These are phyloP conservation scores for Lordiphosa andalusiaca DNA, from an alignment of 2,888 invertebrate genomes.

Conservation along the genomic window DNA sequence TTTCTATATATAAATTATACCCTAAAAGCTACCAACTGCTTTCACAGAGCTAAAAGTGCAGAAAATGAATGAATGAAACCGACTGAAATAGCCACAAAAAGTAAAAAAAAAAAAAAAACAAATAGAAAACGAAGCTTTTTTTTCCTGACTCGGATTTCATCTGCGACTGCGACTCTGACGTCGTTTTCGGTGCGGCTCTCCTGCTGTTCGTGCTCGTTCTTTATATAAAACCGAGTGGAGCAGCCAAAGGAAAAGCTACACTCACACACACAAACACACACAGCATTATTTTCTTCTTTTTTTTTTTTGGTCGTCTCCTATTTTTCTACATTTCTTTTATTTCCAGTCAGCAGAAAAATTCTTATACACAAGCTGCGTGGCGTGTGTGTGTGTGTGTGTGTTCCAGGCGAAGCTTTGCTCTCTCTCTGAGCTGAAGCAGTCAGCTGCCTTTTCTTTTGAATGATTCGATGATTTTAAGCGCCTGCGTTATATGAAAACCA, in stretches of 20 bases:
- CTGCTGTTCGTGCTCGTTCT: conserved; percentile 40
- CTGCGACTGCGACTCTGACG: conserved; percentile 29
- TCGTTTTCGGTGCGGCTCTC: conserved; percentile 40
- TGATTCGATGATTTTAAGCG: conserved; percentile 82
- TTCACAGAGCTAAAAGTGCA: neutral
- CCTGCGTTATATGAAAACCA: conserved; percentile 82
- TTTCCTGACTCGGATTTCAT: conserved; percentile 24
- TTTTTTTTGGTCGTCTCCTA: conserved; percentile 23
- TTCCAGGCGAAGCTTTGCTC: conserved; percentile 46
- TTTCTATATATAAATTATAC: conserved; percentile 24
- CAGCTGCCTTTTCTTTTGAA: conserved; percentile 79
- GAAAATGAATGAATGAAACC: conserved; percentile 2
- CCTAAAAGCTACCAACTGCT: conserved; percentile 5
- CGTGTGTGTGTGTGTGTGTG: conserved; percentile 22
- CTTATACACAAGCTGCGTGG: conserved; percentile 59
- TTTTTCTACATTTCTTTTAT: conserved; percentile 58
- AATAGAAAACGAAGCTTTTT: conserved; percentile 51
- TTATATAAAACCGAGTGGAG: conserved; percentile 57
- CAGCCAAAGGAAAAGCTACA: conserved; percentile 52
- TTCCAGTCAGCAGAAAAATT: conserved; percentile 65
- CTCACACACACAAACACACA: conserved; percentile 22
- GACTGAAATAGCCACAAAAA: conserved; percentile 10
- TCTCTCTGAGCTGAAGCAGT: conserved; percentile 57
- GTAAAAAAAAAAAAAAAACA: conserved; percentile 1
- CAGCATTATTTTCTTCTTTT: conserved; percentile 24